Evolutionary conservation across 1,140 invertebrate species (phyloP).

Genomic region (Thalassaphorura encarpata): DNA sequence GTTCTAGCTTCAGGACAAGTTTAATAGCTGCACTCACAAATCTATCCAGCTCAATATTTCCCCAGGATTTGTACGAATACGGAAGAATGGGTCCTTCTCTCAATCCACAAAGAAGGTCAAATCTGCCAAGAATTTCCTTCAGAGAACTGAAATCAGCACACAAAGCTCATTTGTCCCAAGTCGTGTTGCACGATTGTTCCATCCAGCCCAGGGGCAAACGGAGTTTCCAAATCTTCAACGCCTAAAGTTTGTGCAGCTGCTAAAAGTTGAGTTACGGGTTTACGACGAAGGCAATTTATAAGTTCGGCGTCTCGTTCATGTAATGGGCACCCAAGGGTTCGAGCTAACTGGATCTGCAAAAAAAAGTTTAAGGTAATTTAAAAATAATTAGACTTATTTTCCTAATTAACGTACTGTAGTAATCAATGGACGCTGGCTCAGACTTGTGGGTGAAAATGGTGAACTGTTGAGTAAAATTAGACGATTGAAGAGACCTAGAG

Average conservation of each 20-base stretch:
- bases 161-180: conserved; percentile 1
- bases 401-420: conserved; percentile 28
- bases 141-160: background rate
- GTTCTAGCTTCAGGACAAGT: conserved; percentile 21
- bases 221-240: conserved; percentile 12
- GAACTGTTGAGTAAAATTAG: conserved; percentile 31
- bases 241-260: conserved; percentile 27
- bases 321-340: conserved; percentile 20
- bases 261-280: conserved; percentile 16
- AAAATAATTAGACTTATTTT: too few species aligned
- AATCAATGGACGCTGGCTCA: conserved; percentile 24
- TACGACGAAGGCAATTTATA: conserved; percentile 13
- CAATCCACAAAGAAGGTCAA: conserved; percentile 28
- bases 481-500: conserved; percentile 27
- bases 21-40: conserved; percentile 30
- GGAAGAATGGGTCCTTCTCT: conserved; percentile 24
- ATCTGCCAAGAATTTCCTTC: conserved; percentile 18
- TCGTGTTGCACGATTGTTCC: conserved; percentile 23
- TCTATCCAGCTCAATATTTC: conserved; percentile 16
- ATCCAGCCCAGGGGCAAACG: conserved; percentile 24
- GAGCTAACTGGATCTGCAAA: conserved; percentile 23
- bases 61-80: conserved; percentile 3
- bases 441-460: conserved; percentile 24
- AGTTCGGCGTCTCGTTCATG: conserved; percentile 21
- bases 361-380: too few species aligned